A percentile compares a stretch with the other conserved stretches of the same genome.
phyloP scores from a whole-genome alignment of 1,140 invertebrate species.

The Musca domestica region DNA sequence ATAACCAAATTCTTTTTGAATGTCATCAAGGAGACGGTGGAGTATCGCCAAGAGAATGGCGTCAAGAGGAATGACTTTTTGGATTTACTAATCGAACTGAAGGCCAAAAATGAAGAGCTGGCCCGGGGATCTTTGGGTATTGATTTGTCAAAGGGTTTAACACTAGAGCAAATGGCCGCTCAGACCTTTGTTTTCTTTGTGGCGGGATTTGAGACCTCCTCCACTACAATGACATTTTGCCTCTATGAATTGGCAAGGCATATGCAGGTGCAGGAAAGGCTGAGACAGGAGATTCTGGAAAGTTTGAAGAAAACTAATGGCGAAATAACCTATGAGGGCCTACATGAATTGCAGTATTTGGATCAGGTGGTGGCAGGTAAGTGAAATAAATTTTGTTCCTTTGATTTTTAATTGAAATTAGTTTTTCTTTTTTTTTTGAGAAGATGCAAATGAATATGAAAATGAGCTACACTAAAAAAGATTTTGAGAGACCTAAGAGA shows the following conservation, averaged over 20 bases:
- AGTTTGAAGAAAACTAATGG: slow-evolving; percentile 52
- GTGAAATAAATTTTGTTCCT: background rate
- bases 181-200: slow-evolving; percentile 56
- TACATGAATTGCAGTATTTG: slow-evolving; percentile 56
- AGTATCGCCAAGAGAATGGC: slow-evolving; percentile 32
- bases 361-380: slow-evolving; percentile 56
- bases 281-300: slow-evolving; percentile 60
- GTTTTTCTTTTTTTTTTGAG: too few relatives aligned
- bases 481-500: too few relatives aligned
- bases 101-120: slow-evolving; percentile 29
- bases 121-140: slow-evolving; percentile 29
- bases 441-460: too few relatives aligned
- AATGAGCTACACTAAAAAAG: too few relatives aligned
- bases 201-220: slow-evolving; percentile 67
- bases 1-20: slow-evolving; percentile 51
- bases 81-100: slow-evolving; percentile 59
- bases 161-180: slow-evolving; percentile 41
- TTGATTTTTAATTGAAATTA: slow-evolving; percentile 10
- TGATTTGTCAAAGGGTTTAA: slow-evolving; percentile 39
- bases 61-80: slow-evolving; percentile 41
- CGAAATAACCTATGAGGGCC: slow-evolving; percentile 56
- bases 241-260: slow-evolving; percentile 62
- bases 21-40: slow-evolving; percentile 37
- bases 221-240: slow-evolving; percentile 57
- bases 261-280: slow-evolving; percentile 60